Evolutionary conservation across 2,888 invertebrate genomes (phyloP), one percentile per base, ranked within the genome.

Genomic region (Dione juno): DNA sequence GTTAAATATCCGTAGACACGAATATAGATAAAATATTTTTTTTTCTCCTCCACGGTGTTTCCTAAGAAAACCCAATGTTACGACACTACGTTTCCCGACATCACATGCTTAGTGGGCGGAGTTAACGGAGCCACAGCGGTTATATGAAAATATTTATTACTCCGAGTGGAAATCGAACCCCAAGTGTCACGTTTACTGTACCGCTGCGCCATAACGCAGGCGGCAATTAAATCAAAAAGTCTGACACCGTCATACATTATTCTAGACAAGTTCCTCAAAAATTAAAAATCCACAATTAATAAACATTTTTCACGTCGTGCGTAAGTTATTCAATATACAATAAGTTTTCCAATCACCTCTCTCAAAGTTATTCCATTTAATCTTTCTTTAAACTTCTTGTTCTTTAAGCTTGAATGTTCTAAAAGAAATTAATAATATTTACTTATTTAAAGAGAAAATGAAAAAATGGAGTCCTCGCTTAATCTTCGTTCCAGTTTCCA

Each of bases 341-440:
- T 61, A 71, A 66, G 69, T 73, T 73, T 74, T 71, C 66, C 69
- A 71, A 54, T 53, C 66, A 72, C 41, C 37, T 54, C 68, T 58
- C 21, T n/a, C 21, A 19, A 67, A 68, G 37, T 69, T 73, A 61
- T 69, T 67, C 61, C 52, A 73, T 75, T 70, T 73, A 41, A 72
- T 58, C 66, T 68, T 61, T 59, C 54, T 67, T 69, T 59, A 14
- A 54, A 14, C 3, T 43, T 67, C 48, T 58, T 37, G 19, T 45
- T 35, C 35, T 53, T 53, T 50, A 37, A 45, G 14, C 14, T 58
- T 37, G 57, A 58, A 50, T 59, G 52, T 57, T 57, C 14, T 43
- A 16, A 19, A 16, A 28, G 41, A 19, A 35, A 54, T 16, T 37
- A 37, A 1, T 10, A 37, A 54, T 54, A 16, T 28, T 54, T 35